phyloP scores from a whole-genome alignment of 2,888 invertebrate genomes.

The Polydrusus cervinus region DNA sequence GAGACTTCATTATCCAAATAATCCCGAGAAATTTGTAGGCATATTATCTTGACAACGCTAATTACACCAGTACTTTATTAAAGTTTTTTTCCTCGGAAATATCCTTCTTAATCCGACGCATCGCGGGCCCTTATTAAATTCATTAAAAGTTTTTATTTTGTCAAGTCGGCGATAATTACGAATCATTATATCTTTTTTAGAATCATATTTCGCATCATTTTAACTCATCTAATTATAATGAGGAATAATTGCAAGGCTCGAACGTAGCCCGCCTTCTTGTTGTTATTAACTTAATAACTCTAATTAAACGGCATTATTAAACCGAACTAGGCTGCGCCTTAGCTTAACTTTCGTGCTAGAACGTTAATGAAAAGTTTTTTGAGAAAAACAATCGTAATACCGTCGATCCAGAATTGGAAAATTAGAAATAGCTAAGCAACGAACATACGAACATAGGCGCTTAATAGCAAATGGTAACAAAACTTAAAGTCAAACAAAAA shows the following conservation, averaged over 20 bases:
- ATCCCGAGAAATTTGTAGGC: background rate
- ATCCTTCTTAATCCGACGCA: slow-evolving; percentile 4
- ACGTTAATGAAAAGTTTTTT: slow-evolving; percentile 37
- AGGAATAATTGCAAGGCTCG: slow-evolving; percentile 52
- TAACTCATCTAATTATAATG: slow-evolving; percentile 54
- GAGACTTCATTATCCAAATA: background rate
- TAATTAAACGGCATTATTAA: slow-evolving; percentile 46
- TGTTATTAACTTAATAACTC: slow-evolving; percentile 55
- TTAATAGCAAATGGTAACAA: too few species aligned
- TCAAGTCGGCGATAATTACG: slow-evolving; percentile 51
- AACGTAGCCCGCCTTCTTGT: slow-evolving; percentile 53
- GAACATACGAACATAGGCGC: too few species aligned
- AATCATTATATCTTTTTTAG: slow-evolving; percentile 52
- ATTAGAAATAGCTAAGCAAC: too few species aligned
- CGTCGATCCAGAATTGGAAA: too few species aligned
- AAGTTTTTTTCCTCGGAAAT: slow-evolving; percentile 11
- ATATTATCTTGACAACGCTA: background rate
- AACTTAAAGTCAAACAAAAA: too few species aligned
- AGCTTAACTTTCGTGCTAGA: slow-evolving; percentile 28
- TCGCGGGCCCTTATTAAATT: slow-evolving; percentile 42
- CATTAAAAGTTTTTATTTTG: slow-evolving; percentile 48
- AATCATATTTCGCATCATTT: slow-evolving; percentile 54
- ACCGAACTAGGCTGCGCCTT: slow-evolving; percentile 29
- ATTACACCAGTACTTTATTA: background rate
- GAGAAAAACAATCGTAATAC: slow-evolving; percentile 26